Percentiles rank a stretch among this genome's conserved stretches.
Evolutionary conservation across 1,140 invertebrate species (phyloP).

Genomic region (Cotesia vestalis): DNA sequence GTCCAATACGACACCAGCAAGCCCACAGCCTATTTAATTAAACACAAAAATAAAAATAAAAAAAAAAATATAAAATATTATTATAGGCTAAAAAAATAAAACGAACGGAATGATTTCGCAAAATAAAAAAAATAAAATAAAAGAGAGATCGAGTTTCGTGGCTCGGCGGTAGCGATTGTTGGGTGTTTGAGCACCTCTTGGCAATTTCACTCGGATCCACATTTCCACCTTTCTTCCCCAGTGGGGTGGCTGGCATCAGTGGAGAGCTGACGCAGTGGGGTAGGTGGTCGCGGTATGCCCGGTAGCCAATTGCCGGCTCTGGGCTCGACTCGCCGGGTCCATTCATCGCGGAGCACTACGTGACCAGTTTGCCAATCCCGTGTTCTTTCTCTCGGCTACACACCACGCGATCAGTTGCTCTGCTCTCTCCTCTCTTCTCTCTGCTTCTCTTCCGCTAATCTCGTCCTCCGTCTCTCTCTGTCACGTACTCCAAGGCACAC

Average conservation of each 20-base stretch:
- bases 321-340: conserved; percentile 65
- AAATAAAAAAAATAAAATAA: conserved; percentile 4
- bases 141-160: conserved; percentile 1
- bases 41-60: neutral
- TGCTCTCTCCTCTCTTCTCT: conserved; percentile 47
- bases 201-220: conserved; percentile 52
- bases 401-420: conserved; percentile 37
- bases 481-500: conserved; percentile 2
- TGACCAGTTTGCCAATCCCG: conserved; percentile 64
- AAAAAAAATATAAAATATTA: neutral
- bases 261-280: conserved; percentile 59
- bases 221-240: neutral
- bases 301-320: conserved; percentile 65
- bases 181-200: conserved; percentile 60
- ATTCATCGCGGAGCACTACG: conserved; percentile 66
- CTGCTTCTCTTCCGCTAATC: conserved; percentile 2
- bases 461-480: conserved; percentile 7
- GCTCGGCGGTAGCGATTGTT: neutral
- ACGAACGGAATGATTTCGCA: too few relatives aligned
- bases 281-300: conserved; percentile 63
- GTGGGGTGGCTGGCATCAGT: conserved; percentile 49
- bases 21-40: neutral
- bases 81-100: neutral
- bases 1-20: neutral
- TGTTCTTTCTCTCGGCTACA: conserved; percentile 45